Base-by-base conservation (phyloP, 2,888 invertebrate genomes). In the Leptinotarsa peninsularis region DNA sequence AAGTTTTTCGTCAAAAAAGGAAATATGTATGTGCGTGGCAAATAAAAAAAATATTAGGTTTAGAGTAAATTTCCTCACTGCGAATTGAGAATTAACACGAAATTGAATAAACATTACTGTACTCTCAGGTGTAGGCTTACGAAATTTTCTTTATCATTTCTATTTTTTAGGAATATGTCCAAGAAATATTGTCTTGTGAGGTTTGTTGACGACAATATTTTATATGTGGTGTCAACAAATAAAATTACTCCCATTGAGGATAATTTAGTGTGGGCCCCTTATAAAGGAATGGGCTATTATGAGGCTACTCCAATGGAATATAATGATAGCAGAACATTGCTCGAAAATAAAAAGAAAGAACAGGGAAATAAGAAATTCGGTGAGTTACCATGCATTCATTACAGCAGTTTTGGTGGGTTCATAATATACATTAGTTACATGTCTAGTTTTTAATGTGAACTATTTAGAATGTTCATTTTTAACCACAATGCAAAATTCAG, bases 141-240 rank as follows among this genome's bases (percentile, higher is more conserved):
- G 15, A 50, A 50, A 50, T 50, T 15, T 50, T 50, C 50, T 15
- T 23, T 23, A 49, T 49, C 49, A 1, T 50, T 15, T 50, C 50
- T 52, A 52, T 17, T 52, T 52, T 52, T 52, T n/a, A 52, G 52
- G 52, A 52, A 15, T 15, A 52, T 52, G 52, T 52, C 15, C 17
- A 56, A 78, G 60, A 60, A 60, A 60, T 67, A 67, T 67, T 67
- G 49, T 10, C 50, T 67, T 23, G 50, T 67, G 4, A 67, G 50
- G 23, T 67, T 67, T 49, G 49, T 67, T 49, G 67, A 67, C 13
- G 67, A 67, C 67, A 50, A 50, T 49, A 67, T 67, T 67, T 21
- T 67, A 10, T 67, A 67, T 49, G 67, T 67, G 7, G 21, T 21
- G 7, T 43, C 67, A 43, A 49, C 67, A 50, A 67, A 67, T 49